Percentiles rank a stretch among this genome's conserved stretches.
phyloP scores from a whole-genome alignment of 2,888 invertebrate genomes.

The Lasioglossum figueresi region DNA sequence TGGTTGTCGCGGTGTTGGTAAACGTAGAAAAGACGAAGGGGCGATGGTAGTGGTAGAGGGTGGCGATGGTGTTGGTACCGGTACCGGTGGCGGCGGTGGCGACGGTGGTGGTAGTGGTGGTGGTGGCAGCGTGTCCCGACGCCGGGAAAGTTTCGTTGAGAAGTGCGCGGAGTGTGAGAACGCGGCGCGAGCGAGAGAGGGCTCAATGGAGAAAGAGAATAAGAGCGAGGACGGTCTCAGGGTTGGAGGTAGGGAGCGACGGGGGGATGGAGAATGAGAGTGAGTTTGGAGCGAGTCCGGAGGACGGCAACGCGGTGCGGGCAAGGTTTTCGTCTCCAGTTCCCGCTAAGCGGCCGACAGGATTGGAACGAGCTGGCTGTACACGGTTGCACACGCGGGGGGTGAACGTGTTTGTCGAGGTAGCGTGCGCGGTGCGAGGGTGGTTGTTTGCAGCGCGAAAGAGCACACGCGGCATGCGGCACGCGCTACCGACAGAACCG shows the following conservation, averaged over 20 bases:
- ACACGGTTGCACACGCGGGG: slow-evolving; percentile 68
- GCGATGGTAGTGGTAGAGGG: slow-evolving; percentile 15
- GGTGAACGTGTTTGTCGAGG: slow-evolving; percentile 63
- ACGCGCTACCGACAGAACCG: slow-evolving; percentile 65
- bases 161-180: slow-evolving; percentile 67
- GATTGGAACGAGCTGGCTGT: slow-evolving; percentile 77
- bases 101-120: slow-evolving; percentile 38
- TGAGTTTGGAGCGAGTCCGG: slow-evolving; percentile 75
- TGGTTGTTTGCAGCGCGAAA: slow-evolving; percentile 52
- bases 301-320: slow-evolving; percentile 70
- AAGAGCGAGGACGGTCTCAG: slow-evolving; percentile 41
- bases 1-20: slow-evolving; percentile 55
- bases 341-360: slow-evolving; percentile 83
- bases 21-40: slow-evolving; percentile 63
- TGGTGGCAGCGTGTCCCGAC: slow-evolving; percentile 70
- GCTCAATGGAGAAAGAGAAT: slow-evolving; percentile 33
- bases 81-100: slow-evolving; percentile 30
- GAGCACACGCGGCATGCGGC: slow-evolving; percentile 62
- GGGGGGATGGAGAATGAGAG: slow-evolving; percentile 54
- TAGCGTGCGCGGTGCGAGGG: slow-evolving; percentile 65
- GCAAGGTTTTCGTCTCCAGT: slow-evolving; percentile 78
- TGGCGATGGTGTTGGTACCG: slow-evolving; percentile 36
- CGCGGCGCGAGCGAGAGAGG: slow-evolving; percentile 57
- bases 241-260: slow-evolving; percentile 6
- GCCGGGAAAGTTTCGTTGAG: slow-evolving; percentile 77